Base-by-base conservation (phyloP, 2,797 vertebrate genomes). In the Remorina albescens region DNA sequence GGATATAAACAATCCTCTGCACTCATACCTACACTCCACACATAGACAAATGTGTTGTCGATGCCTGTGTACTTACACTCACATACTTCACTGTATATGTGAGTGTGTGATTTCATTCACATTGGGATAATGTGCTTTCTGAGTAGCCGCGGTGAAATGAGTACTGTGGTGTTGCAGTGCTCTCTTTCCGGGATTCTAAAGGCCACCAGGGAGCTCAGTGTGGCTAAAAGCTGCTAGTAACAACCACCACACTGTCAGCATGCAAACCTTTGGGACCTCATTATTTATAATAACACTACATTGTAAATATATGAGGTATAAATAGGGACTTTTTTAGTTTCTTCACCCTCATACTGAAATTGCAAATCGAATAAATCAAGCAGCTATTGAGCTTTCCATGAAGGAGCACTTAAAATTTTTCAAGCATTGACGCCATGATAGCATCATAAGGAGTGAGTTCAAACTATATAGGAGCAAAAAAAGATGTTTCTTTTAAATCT, bases 191-290 rank as follows among this genome's bases (percentile, higher is more conserved):
- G 30, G 57, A 65, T 37, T 64, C 58, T 65, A 41, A 49, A 54
- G 59, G 78, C 78, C 82, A 47, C 81, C 46, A 23, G 83, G 74
- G 83, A 81, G 16, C 68, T 61, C 75, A 49, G 65, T 86, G 67
- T 61, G 74, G 50, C 82, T 83, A 85, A 86, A 80, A 78, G 78
- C 78, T 80, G 70, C 77, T 73, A 71, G 85, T 85, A 87, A 75
- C 86, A 89, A 71, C 87, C 77, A 75, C 79, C 77, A 74, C 76
- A 71, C 74, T 87, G 82, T 75, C 78, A 63, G 73, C 85, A 84
- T 83, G 71, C 77, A 80, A 86, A 86, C 90, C 87, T 89, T 68
- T 55, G 90, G 90, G 90, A 94, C 73, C 87, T 92, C 81, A 89
- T 93, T 92, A 92, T 89, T 88, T 86, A 86, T 84, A 81, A 89